Percentiles rank a stretch among this genome's conserved stretches.
Evolutionary conservation across 2,888 invertebrate species (phyloP).

Genomic region (Fragum fragum): DNA sequence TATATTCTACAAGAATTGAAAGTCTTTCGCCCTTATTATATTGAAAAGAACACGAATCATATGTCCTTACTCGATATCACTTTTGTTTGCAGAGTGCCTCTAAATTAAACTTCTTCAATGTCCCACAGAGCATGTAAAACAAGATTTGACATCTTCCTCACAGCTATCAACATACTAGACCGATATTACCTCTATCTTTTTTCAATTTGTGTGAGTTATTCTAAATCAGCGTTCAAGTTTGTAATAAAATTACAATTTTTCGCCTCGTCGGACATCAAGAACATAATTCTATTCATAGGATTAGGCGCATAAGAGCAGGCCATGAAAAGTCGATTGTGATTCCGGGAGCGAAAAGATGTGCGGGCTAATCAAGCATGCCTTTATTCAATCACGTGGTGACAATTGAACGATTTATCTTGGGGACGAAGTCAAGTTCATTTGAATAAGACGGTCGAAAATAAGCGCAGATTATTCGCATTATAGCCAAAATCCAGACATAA

Average conservation of each 20-base stretch:
- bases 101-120: slow-evolving; percentile 2
- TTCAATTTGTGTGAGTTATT: slow-evolving; percentile 67
- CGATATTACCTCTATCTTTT: slow-evolving; percentile 66
- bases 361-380: slow-evolving; percentile 58
- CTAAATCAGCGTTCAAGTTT: slow-evolving; percentile 61
- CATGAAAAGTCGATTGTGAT: slow-evolving; percentile 62
- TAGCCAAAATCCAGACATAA: neutral
- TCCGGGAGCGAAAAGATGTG: slow-evolving; percentile 53
- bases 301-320: slow-evolving; percentile 50
- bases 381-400: slow-evolving; percentile 27
- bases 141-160: slow-evolving; percentile 41
- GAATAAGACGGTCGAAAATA: slow-evolving; percentile 31
- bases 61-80: neutral
- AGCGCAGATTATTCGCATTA: slow-evolving; percentile 12
- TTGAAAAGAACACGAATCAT: too few species aligned
- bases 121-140: slow-evolving; percentile 45
- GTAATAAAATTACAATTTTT: slow-evolving; percentile 70
- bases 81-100: neutral
- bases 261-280: slow-evolving; percentile 52
- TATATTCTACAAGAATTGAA: too few species aligned
- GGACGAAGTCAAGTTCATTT: slow-evolving; percentile 27
- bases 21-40: too few species aligned
- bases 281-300: slow-evolving; percentile 62
- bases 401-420: slow-evolving; percentile 26
- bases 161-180: slow-evolving; percentile 43